Percentiles rank a stretch among this genome's conserved stretches.
phyloP scores from a whole-genome alignment of 2,113 vertebrate genomes.

The Chaenocephalus aceratus region DNA sequence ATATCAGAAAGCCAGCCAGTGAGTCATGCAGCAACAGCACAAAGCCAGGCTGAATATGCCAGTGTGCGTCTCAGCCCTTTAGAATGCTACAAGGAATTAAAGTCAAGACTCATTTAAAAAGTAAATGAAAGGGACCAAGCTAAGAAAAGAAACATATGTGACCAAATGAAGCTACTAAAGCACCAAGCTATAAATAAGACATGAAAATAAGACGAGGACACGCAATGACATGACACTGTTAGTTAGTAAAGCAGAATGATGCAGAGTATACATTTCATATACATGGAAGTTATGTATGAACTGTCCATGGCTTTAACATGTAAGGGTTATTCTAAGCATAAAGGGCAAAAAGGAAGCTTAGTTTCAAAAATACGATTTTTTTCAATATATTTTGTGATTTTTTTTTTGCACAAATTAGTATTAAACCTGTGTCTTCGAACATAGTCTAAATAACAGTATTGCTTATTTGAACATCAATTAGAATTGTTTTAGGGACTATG shows the following conservation, averaged over 20 bases:
- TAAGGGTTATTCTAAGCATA: too few relatives aligned
- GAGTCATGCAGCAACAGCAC: constrained; percentile 59
- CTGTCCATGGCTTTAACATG: too few relatives aligned
- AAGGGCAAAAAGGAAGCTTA: too few relatives aligned
- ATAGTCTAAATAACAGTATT: too few relatives aligned
- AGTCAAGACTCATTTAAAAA: neutral
- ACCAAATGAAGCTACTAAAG: neutral
- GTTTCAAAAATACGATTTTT: too few relatives aligned
- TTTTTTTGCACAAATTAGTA: too few relatives aligned
- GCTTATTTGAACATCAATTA: too few relatives aligned
- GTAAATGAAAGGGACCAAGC: neutral
- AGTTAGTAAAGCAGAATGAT: neutral
- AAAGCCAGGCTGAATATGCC: constrained; percentile 47
- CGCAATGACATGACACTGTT: neutral
- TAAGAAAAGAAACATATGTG: neutral
- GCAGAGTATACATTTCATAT: neutral
- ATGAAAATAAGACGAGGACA: neutral
- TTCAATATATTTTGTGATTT: too few relatives aligned
- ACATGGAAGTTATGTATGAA: too few relatives aligned
- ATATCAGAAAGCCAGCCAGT: constrained; percentile 50
- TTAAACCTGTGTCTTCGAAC: too few relatives aligned
- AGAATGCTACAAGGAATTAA: constrained; percentile 1
- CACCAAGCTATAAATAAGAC: neutral
- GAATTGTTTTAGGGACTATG: too few relatives aligned
- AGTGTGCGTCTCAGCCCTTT: constrained; percentile 22